These are phyloP conservation scores for Halcyon badia DNA, from an alignment of 2,797 vertebrate species.

Conservation along the genomic window DNA sequence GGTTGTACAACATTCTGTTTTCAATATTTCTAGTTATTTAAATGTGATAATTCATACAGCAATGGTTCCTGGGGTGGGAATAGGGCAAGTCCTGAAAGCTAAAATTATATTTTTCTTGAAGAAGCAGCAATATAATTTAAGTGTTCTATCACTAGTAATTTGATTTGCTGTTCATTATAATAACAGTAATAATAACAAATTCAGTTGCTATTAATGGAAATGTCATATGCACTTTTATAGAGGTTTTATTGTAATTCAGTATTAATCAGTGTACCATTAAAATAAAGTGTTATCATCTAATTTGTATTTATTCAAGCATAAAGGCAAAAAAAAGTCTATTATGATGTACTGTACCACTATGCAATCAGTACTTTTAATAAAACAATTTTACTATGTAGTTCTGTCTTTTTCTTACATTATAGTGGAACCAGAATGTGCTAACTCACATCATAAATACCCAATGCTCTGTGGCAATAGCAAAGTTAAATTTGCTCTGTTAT, in stretches of 20 bases:
- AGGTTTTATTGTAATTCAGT: constrained; percentile 63
- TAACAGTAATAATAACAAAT: constrained; percentile 69
- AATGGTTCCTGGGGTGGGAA: neutral
- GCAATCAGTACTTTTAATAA: neutral
- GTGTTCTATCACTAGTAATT: constrained; percentile 48
- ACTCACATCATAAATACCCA: neutral
- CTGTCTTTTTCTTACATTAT: neutral
- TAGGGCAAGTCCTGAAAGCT: neutral
- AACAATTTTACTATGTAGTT: neutral
- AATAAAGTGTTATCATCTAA: constrained; percentile 58
- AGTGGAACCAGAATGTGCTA: neutral
- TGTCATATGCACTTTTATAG: constrained; percentile 35
- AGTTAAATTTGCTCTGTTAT: neutral
- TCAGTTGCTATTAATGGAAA: constrained; percentile 65
- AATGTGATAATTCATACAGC: neutral
- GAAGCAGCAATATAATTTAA: constrained; percentile 16
- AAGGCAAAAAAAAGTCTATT: constrained; percentile 21
- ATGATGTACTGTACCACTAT: neutral
- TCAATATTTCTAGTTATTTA: constrained; percentile 2
- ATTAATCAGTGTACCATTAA: constrained; percentile 64
- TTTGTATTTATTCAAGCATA: constrained; percentile 63
- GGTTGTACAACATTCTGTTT: neutral
- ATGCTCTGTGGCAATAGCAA: neutral
- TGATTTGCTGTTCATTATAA: constrained; percentile 60
- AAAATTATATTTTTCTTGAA: constrained; percentile 28